Percentiles rank a stretch among this genome's conserved stretches.
Evolutionary conservation across 1,140 invertebrate genomes (phyloP).

Genomic region (Drosophila pallidifrons): DNA sequence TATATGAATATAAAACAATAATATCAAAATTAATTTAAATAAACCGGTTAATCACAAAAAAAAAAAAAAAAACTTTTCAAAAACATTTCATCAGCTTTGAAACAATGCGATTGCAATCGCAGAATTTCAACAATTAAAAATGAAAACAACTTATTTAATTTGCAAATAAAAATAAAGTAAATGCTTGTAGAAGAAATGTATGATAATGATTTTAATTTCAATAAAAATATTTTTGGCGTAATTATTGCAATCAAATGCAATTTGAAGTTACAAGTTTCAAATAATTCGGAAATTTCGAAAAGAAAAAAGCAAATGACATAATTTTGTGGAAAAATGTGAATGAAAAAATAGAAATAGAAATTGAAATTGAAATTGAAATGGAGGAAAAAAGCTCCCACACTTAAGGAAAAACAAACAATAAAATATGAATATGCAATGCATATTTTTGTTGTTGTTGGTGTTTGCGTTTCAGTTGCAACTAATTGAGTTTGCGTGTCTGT

Average conservation of each 20-base stretch:
- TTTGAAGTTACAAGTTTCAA: too few relatives aligned
- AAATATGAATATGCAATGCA: slow-evolving; percentile 47
- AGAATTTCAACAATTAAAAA: background rate
- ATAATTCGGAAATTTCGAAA: background rate
- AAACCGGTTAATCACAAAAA: background rate
- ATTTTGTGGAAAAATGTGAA: slow-evolving; percentile 1
- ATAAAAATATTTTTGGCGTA: too few relatives aligned
- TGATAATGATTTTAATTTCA: too few relatives aligned
- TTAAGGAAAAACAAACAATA: slow-evolving; percentile 47
- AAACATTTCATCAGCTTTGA: background rate
- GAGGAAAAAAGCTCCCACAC: slow-evolving; percentile 47
- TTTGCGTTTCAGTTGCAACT: slow-evolving; percentile 54
- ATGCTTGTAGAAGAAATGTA: too few relatives aligned
- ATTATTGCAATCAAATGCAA: too few relatives aligned
- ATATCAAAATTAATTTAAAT: background rate
- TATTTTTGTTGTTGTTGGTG: slow-evolving; percentile 20
- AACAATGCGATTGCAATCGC: background rate
- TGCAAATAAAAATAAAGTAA: too few relatives aligned
- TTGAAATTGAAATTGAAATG: background rate
- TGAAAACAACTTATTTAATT: slow-evolving; percentile 1
- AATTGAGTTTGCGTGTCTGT: slow-evolving; percentile 79
- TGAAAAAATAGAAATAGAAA: background rate
- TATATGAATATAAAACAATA: too few relatives aligned
- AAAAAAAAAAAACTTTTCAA: background rate
- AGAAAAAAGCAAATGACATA: slow-evolving; percentile 8